Percentiles rank a stretch among this genome's conserved stretches.
These are phyloP conservation scores for Periphyllus acericola DNA, from an alignment of 2,888 invertebrate genomes.

Conservation along the genomic window DNA sequence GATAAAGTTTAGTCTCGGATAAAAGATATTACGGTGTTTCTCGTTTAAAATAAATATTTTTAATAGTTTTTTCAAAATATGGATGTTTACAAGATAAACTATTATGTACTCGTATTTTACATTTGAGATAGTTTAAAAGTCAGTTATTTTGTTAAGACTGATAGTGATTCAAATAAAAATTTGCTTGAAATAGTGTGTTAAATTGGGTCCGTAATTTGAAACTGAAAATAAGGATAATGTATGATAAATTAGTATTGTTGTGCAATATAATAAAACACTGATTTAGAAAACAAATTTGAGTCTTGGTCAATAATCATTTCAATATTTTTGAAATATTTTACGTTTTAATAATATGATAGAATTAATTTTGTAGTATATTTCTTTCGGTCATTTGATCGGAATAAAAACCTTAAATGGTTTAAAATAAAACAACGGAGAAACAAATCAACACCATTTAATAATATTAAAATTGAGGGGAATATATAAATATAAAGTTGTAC, in stretches of 20 bases:
- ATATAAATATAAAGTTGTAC: no score
- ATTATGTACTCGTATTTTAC: not conserved
- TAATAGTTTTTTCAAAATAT: not conserved
- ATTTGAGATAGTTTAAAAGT: not conserved
- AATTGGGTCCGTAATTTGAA: not conserved
- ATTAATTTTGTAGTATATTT: not conserved
- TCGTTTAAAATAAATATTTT: not conserved
- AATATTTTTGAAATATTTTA: no score
- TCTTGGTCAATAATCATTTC: no score
- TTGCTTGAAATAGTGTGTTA: not conserved
- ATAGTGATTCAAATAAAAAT: not conserved
- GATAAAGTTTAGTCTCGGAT: not conserved
- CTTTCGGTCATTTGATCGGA: not conserved
- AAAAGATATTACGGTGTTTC: not conserved
- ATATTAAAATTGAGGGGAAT: no score
- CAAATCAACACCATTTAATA: no score
- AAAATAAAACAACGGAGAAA: no score
- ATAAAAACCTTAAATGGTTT: not conserved
- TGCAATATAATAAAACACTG: no score
- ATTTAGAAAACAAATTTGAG: no score
- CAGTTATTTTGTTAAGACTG: no score
- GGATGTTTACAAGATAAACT: not conserved
- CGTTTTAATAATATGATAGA: not conserved
- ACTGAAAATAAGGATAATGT: no score
- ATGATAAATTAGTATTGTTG: no score